Conservation (phyloP, 1,140 invertebrate genomes). For the Habropoda laboriosa region DNA sequence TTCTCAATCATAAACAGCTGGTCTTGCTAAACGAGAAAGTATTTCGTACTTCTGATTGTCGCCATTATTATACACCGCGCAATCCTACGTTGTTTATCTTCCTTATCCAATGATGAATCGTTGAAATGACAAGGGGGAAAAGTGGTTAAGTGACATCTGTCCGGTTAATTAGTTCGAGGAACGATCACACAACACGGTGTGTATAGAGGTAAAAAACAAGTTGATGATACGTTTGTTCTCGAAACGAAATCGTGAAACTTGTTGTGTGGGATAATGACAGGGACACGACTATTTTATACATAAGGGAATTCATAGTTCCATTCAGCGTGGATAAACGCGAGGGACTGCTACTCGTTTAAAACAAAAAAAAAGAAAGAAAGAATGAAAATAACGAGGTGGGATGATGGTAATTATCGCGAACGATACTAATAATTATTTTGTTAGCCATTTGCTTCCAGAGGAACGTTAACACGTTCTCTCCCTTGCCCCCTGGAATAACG, state of each 20-base stretch:
- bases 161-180: conserved; percentile 1
- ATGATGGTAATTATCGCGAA: conserved; percentile 12
- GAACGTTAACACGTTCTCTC: not conserved
- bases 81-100: not conserved
- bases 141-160: conserved; percentile 15
- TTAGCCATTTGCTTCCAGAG: not conserved
- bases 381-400: conserved; percentile 2
- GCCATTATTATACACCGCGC: not conserved
- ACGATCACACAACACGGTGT: not conserved
- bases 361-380: not conserved
- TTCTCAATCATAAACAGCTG: conserved; percentile 40
- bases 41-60: conserved; percentile 3
- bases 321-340: too few species aligned
- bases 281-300: not conserved
- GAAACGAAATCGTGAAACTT: not conserved
- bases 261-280: not conserved
- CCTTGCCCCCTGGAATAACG: not conserved
- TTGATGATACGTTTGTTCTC: not conserved
- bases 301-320: too few species aligned
- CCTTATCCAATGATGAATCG: conserved; percentile 5
- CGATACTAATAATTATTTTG: conserved; percentile 27
- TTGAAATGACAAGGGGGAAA: conserved; percentile 1
- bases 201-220: not conserved
- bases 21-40: conserved; percentile 31
- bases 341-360: not conserved